Evolutionary conservation across 2,113 vertebrate genomes (phyloP).

Genomic region (Plecotus auritus): DNA sequence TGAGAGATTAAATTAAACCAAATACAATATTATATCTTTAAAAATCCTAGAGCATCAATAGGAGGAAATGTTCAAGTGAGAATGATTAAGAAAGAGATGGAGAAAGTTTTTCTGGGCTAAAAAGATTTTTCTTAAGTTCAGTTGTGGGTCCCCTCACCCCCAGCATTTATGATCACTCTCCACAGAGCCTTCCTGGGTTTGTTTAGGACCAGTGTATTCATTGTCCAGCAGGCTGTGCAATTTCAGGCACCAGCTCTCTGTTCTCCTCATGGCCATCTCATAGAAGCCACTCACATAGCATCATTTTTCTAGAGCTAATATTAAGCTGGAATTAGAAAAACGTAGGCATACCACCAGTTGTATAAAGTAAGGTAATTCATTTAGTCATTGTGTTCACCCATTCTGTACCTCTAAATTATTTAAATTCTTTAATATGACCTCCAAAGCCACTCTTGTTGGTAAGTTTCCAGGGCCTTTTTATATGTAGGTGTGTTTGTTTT

Average conservation of each 20-base stretch:
- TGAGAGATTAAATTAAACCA: background rate
- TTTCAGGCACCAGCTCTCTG: background rate
- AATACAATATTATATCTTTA: background rate
- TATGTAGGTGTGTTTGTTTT: background rate
- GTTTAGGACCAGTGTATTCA: background rate
- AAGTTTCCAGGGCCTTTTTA: background rate
- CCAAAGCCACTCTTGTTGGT: background rate
- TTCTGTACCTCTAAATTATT: background rate
- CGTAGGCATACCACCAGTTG: background rate
- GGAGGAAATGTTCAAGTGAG: background rate
- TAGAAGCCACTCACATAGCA: background rate
- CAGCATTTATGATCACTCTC: background rate
- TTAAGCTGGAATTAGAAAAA: background rate
- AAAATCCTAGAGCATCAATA: background rate
- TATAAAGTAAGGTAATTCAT: background rate
- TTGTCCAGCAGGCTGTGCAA: background rate
- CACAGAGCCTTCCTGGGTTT: background rate
- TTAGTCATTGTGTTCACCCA: background rate
- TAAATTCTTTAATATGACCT: background rate
- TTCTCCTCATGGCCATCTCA: background rate
- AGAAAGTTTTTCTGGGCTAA: background rate
- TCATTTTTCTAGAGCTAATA: background rate
- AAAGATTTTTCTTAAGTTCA: background rate
- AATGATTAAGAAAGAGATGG: background rate
- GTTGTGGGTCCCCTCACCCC: background rate